phyloP scores from a whole-genome alignment of 2,113 vertebrate species.

The Chloebia gouldiae region DNA sequence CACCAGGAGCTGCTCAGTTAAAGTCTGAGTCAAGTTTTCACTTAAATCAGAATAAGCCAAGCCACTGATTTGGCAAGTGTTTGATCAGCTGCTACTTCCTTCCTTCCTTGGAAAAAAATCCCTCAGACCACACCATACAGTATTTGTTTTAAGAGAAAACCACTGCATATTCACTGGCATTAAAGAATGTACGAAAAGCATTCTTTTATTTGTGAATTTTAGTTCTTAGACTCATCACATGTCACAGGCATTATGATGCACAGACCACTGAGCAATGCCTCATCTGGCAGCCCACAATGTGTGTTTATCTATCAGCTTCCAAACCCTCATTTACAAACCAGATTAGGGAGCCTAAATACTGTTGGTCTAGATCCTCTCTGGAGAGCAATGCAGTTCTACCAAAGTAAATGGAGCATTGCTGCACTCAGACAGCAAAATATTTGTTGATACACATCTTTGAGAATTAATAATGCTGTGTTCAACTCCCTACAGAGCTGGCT shows the following conservation, averaged over 20 bases:
- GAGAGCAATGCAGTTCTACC: not conserved
- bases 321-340: not conserved
- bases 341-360: not conserved
- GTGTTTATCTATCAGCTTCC: not conserved
- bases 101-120: constrained; percentile 33
- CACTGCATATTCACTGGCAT: not conserved
- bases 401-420: not conserved
- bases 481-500: not conserved
- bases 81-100: constrained; percentile 34
- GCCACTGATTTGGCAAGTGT: constrained; percentile 16
- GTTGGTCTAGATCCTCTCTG: not conserved
- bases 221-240: not conserved
- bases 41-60: not conserved
- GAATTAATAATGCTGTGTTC: not conserved
- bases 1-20: not conserved
- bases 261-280: not conserved
- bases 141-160: constrained; percentile 21
- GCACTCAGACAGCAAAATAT: not conserved
- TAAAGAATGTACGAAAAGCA: not conserved
- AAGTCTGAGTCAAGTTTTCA: not conserved
- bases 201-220: not conserved
- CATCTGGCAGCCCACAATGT: not conserved
- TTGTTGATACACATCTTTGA: not conserved
- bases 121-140: not conserved
- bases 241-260: not conserved